phyloP scores from a whole-genome alignment of 1,140 invertebrate genomes.

The Drosophila erecta region DNA sequence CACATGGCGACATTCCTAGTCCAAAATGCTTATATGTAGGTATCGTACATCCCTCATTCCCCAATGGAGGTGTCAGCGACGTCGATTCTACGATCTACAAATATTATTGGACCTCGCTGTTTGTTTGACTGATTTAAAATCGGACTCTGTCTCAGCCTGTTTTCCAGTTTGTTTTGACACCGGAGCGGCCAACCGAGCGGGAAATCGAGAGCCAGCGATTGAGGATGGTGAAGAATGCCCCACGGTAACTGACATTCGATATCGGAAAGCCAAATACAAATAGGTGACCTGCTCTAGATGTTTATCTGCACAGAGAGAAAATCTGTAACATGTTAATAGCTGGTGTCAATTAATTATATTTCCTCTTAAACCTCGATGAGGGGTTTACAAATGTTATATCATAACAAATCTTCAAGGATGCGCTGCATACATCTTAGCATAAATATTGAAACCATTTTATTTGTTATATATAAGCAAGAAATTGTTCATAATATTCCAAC shows the following conservation, averaged over 20 bases:
- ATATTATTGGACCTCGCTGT: constrained; percentile 43
- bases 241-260: constrained; percentile 32
- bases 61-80: constrained; percentile 31
- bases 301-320: constrained; percentile 37
- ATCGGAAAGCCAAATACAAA: constrained; percentile 46
- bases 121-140: constrained; percentile 34
- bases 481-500: too few relatives aligned
- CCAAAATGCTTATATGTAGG: neutral
- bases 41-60: constrained; percentile 16
- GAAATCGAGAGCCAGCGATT: constrained; percentile 12
- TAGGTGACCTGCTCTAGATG: constrained; percentile 51
- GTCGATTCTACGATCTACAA: constrained; percentile 47
- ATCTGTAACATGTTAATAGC: too few relatives aligned
- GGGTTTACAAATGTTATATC: too few relatives aligned
- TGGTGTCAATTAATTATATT: too few relatives aligned
- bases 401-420: too few relatives aligned
- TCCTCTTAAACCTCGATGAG: too few relatives aligned
- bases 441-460: too few relatives aligned
- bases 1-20: constrained; percentile 38
- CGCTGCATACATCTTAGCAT: too few relatives aligned
- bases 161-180: constrained; percentile 66
- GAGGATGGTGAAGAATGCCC: constrained; percentile 19
- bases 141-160: constrained; percentile 22
- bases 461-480: too few relatives aligned
- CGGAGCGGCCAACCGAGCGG: constrained; percentile 58